Evolutionary conservation across 1,140 invertebrate genomes (phyloP), one percentile per base, ranked within the genome.

Genomic region (Apis cerana): DNA sequence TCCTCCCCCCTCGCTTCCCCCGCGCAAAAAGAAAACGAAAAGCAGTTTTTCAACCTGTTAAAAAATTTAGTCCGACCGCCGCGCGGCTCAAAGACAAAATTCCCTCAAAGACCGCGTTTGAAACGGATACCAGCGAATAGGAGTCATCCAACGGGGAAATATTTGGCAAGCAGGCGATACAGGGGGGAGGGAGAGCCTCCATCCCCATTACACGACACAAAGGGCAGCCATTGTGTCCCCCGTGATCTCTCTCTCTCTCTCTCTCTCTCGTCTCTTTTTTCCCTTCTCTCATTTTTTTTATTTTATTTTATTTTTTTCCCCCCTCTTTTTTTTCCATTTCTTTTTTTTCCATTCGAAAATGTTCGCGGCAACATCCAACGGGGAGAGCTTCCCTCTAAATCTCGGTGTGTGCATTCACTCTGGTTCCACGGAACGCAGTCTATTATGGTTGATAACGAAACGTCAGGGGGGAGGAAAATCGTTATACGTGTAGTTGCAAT

Each of bases 391-490:
- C 48, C 67, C 68, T 71, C 61, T 83, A 62, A 74, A 80, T 74
- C 78, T 74, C 48, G 23, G 17, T 21, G 50, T 27, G 78, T 27
- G 78, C 19, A 43, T 43, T 64, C 58, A 27, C 43, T 33, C 52
- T 54, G 56, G 33, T 50, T 17, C 54, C 71, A 54, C 56, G 75
- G 17, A 75, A 69, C 70, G 70, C 70, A 59, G 64, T 84, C 67
- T 82, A 82, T 84, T 84, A 84, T 43, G 43, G 62, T 56, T 69
- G 83, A 84, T 84, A 84, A 82, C 79, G 21, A 76, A 81, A 83
- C 69, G 69, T 61, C 54, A 68, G n/a, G 27, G 27, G 59, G 50
- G 54, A 74, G 82, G 71, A 33, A 76, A 75, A 62, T 72, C 75
- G 77, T 62, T 69, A 83, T 65, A 62, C 50, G 43, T 17, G 52